Percentiles rank a stretch among this genome's conserved stretches.
These are phyloP conservation scores for Cantharis nigra DNA, from an alignment of 2,888 invertebrate species.

Conservation along the genomic window DNA sequence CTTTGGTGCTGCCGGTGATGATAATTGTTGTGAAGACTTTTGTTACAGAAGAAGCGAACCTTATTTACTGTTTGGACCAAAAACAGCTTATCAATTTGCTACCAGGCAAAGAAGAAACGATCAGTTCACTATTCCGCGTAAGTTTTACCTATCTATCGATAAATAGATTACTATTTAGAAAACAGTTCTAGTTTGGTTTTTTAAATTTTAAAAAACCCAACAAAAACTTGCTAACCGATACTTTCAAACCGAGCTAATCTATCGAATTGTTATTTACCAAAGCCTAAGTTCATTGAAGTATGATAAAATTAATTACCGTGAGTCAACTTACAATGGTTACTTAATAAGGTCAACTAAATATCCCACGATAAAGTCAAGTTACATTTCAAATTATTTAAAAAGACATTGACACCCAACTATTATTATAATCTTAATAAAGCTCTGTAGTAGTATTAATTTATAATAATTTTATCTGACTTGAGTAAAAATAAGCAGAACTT, in stretches of 20 bases:
- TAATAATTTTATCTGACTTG: neutral
- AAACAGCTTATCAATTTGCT: conserved; percentile 77
- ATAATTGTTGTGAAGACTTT: conserved; percentile 59
- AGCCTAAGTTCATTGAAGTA: conserved; percentile 1
- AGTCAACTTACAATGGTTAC: neutral
- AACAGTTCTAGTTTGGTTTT: neutral
- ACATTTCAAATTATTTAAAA: conserved; percentile 9
- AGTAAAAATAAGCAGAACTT: neutral
- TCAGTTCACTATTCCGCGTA: conserved; percentile 67
- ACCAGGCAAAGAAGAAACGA: conserved; percentile 62
- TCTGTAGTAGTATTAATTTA: neutral
- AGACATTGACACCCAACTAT: neutral
- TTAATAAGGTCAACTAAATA: conserved; percentile 17
- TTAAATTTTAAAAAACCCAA: neutral
- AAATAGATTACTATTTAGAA: neutral
- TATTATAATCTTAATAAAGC: neutral
- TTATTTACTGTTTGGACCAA: conserved; percentile 71
- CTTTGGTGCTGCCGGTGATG: conserved; percentile 26
- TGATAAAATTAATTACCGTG: conserved; percentile 11
- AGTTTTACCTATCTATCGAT: conserved; percentile 42
- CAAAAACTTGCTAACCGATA: neutral
- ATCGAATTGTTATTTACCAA: neutral
- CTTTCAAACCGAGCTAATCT: neutral
- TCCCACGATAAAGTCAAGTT: neutral
- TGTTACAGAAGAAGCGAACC: conserved; percentile 66